These are phyloP conservation scores for Phocides pigmalion DNA, from an alignment of 1,140 invertebrate species.

Conservation along the genomic window DNA sequence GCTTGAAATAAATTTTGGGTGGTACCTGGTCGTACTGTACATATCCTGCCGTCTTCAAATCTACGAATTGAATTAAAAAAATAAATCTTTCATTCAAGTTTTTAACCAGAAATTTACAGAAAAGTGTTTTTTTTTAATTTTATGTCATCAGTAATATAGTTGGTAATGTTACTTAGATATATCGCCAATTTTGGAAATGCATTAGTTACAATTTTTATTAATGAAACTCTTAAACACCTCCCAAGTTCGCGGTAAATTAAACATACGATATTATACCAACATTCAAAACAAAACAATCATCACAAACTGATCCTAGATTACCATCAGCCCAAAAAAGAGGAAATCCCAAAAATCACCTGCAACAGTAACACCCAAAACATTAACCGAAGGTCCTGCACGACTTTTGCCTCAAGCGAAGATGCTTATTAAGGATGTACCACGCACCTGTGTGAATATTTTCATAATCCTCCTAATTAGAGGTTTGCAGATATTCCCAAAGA, in stretches of 20 bases:
- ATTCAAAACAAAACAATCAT: constrained; percentile 37
- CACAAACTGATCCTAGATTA: constrained; percentile 63
- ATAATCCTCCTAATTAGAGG: constrained; percentile 82
- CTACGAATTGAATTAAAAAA: too few species aligned
- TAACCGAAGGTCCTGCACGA: constrained; percentile 71
- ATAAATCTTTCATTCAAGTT: too few species aligned
- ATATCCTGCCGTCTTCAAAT: too few species aligned
- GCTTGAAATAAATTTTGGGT: too few species aligned
- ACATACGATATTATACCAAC: constrained; percentile 18
- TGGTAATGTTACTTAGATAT: too few species aligned
- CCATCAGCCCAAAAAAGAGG: constrained; percentile 60
- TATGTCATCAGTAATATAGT: too few species aligned
- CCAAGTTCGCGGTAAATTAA: not conserved
- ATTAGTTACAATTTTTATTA: not conserved
- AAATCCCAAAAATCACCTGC: constrained; percentile 66
- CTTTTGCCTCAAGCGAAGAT: constrained; percentile 73
- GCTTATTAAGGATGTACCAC: constrained; percentile 77
- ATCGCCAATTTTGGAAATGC: too few species aligned
- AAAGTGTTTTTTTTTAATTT: too few species aligned
- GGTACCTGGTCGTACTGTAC: too few species aligned
- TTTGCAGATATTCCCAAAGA: constrained; percentile 79
- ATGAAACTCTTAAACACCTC: not conserved
- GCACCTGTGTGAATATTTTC: constrained; percentile 83
- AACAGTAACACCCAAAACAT: constrained; percentile 77
- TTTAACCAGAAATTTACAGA: too few species aligned